Base-by-base conservation (phyloP, 1,140 invertebrate species). In the Polyergus mexicanus region DNA sequence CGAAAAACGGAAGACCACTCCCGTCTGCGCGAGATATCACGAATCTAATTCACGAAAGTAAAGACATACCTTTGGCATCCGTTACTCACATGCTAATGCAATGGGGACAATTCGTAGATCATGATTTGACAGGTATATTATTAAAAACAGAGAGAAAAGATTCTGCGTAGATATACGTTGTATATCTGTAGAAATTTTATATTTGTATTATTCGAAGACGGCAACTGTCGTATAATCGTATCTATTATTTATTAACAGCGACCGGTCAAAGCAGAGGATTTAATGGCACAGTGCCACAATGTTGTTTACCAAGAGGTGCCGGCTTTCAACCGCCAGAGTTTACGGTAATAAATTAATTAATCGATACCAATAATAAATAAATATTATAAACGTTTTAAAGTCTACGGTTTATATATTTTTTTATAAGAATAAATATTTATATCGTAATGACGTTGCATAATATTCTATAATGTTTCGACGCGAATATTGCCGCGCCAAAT, bases 41-140 rank as follows among this genome's bases (percentile, higher is more conserved):
- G 89, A 94, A 96, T 7, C 87, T 95, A 13, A 95, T 98, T 62
- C 97, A 98, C 91, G 95, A 96, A 71, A 96, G 97, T 19, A 94
- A 95, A 76, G 96, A 97, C 83, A 94, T 96, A 84, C 85, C 95
- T 51, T 41, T 94, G 0, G 89, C 91, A 0, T 95, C 95, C 3
- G 94, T 97, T 10, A 98, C 97, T 0, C 96, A 98, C 60, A 97
- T 98, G 96, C 94, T 98, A 16, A 98, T 98, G 96, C 98, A 98
- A 92, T 98, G 97, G 97, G 98, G 98, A 2, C 98, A 98, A 92
- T 97, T 98, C 86, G 91, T 98, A 38, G 98, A 98, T 93, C 98
- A 98, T 91, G 98, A 98, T 92, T 91, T 98, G 22, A 98, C 97
- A 5, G 97, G 97, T 54, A 96, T 0, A 6, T 72, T 7, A 8